Conservation (phyloP, 2,113 vertebrate species). For the Grus americana region DNA sequence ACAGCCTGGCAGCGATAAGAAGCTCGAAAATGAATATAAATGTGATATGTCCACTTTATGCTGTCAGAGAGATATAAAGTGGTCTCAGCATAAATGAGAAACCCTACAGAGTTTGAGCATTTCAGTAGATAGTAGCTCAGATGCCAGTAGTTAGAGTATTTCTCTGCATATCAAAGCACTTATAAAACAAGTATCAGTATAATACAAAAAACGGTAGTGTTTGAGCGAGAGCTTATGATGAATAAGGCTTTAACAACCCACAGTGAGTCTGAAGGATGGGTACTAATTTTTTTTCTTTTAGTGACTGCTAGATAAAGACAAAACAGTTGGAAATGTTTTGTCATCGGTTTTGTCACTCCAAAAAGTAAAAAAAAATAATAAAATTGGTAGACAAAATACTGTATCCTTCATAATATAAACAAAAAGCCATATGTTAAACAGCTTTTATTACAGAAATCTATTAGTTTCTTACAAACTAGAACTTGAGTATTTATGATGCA, state of each 20-base stretch:
- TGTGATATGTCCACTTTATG: background rate
- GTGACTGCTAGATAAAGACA: background rate
- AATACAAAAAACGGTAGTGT: background rate
- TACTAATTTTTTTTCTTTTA: background rate
- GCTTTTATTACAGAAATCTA: background rate
- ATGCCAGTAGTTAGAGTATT: background rate
- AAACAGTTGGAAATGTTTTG: background rate
- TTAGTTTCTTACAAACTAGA: background rate
- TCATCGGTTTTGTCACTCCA: background rate
- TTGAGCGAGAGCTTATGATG: background rate
- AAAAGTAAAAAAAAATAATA: background rate
- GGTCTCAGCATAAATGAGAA: slow-evolving; percentile 14
- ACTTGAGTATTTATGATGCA: background rate
- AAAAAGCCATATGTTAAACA: background rate
- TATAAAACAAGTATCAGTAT: background rate
- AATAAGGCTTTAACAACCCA: background rate
- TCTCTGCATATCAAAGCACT: background rate
- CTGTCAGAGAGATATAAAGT: background rate
- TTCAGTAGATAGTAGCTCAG: background rate
- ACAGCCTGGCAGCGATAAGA: background rate
- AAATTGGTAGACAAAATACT: background rate
- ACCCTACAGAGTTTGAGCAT: background rate
- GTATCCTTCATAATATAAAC: background rate
- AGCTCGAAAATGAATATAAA: background rate
- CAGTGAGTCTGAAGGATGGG: background rate